Conservation (phyloP, 2,113 vertebrate species). For the Dascyllus trimaculatus region DNA sequence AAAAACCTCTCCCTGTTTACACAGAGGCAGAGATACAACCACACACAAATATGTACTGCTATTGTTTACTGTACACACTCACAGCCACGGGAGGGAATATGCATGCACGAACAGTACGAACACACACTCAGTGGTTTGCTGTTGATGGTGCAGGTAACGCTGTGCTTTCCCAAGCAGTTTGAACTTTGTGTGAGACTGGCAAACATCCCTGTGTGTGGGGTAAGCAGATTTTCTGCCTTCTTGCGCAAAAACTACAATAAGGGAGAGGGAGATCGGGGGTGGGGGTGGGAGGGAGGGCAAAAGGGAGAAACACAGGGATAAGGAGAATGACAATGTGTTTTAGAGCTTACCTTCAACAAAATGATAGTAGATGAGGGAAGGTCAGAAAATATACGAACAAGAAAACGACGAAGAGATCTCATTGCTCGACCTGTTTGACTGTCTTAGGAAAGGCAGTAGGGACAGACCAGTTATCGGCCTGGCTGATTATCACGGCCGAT, state of each 20-base stretch:
- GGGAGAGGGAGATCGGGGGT: conserved; percentile 22
- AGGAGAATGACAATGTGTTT: conserved; percentile 57
- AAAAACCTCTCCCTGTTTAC: conserved; percentile 34
- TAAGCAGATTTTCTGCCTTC: conserved; percentile 84
- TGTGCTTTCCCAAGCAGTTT: conserved; percentile 75
- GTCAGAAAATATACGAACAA: conserved; percentile 39
- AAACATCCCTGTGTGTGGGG: conserved; percentile 71
- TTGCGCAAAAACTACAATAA: conserved; percentile 79
- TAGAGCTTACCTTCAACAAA: conserved; percentile 58
- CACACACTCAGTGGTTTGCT: conserved; percentile 38
- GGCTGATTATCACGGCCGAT: too few relatives aligned
- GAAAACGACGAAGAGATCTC: conserved; percentile 6
- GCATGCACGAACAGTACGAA: neutral
- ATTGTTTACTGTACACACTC: conserved; percentile 57
- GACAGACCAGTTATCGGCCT: neutral
- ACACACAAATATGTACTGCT: conserved; percentile 38
- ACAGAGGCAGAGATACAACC: conserved; percentile 35
- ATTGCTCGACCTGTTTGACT: neutral
- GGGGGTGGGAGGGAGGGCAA: neutral
- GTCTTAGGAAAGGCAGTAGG: neutral
- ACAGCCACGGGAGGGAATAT: conserved; percentile 25
- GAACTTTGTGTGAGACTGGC: conserved; percentile 72
- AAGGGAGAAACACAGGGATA: conserved; percentile 18
- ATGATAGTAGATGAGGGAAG: conserved; percentile 35
- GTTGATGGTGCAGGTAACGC: conserved; percentile 71